These are phyloP conservation scores for Halocynthia aurantium DNA, from an alignment of 23 tunicate genomes.

Conservation along the genomic window DNA sequence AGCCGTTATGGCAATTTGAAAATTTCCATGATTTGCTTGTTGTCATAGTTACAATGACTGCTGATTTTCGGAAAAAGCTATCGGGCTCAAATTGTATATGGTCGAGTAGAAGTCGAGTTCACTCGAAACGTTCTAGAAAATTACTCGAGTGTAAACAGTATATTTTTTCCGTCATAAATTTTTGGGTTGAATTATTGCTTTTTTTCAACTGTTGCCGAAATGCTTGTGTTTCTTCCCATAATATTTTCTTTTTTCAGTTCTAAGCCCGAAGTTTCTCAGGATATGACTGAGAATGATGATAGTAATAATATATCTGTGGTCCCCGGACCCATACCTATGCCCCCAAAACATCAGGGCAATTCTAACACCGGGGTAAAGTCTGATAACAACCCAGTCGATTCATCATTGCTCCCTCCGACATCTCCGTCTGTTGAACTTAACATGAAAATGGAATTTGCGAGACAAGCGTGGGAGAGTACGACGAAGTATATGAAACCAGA, in stretches of 20 bases:
- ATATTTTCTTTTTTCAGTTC: background rate
- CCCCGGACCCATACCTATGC: constrained; percentile 63
- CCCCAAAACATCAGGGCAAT: constrained; percentile 24
- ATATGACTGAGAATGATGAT: background rate
- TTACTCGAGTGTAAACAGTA: too few species aligned
- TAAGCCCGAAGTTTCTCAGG: background rate
- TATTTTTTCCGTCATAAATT: too few species aligned
- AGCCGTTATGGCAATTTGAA: too few species aligned
- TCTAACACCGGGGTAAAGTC: too few species aligned
- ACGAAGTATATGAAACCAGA: background rate
- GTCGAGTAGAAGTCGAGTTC: too few species aligned
- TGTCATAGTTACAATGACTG: constrained; percentile 68
- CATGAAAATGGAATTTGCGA: constrained; percentile 69
- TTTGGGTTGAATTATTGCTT: too few species aligned
- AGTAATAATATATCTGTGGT: background rate
- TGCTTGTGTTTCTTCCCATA: background rate
- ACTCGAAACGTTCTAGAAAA: too few species aligned
- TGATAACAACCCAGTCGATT: too few species aligned
- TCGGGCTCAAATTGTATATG: too few species aligned
- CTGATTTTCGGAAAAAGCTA: background rate
- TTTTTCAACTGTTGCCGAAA: background rate
- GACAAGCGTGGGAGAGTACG: constrained; percentile 84
- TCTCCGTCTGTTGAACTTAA: constrained; percentile 80
- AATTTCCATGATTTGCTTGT: background rate
- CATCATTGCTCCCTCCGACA: constrained; percentile 34